These are phyloP conservation scores for Hydrophis major DNA, from an alignment of 2,797 vertebrate genomes.

Conservation along the genomic window DNA sequence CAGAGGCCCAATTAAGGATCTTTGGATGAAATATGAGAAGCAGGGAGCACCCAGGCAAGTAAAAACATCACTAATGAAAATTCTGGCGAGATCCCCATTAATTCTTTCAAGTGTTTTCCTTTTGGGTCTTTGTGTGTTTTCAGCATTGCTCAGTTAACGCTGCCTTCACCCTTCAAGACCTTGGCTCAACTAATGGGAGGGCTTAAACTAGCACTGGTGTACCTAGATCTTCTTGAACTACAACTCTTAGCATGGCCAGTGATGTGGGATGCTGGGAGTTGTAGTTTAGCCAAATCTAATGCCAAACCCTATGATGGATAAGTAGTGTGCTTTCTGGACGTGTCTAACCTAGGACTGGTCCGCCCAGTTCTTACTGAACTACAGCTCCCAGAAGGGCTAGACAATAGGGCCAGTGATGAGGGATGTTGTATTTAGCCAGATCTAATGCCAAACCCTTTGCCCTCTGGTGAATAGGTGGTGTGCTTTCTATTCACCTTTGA, in stretches of 20 bases:
- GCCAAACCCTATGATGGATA: too few species aligned
- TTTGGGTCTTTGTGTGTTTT: constrained; percentile 37
- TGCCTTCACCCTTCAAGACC: neutral
- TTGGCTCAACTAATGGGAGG: too few species aligned
- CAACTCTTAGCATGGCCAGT: neutral
- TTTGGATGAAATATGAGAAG: constrained; percentile 51
- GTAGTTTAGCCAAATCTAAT: neutral
- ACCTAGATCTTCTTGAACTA: neutral
- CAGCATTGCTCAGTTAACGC: constrained; percentile 6
- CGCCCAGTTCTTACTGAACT: too few species aligned
- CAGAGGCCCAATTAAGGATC: constrained; percentile 66
- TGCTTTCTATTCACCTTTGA: neutral
- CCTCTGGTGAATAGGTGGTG: neutral
- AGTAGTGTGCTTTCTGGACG: too few species aligned
- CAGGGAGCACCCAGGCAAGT: constrained; percentile 51
- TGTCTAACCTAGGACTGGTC: too few species aligned
- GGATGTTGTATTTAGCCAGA: too few species aligned
- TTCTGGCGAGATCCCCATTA: constrained; percentile 53
- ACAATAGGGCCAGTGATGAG: too few species aligned
- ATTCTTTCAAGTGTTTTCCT: constrained; percentile 45
- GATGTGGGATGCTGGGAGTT: neutral
- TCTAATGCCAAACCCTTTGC: neutral
- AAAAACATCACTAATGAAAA: constrained; percentile 30
- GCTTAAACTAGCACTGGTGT: too few species aligned
- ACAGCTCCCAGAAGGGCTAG: too few species aligned